phyloP scores from a whole-genome alignment of 2,888 invertebrate species.

The Octodonta nipae region DNA sequence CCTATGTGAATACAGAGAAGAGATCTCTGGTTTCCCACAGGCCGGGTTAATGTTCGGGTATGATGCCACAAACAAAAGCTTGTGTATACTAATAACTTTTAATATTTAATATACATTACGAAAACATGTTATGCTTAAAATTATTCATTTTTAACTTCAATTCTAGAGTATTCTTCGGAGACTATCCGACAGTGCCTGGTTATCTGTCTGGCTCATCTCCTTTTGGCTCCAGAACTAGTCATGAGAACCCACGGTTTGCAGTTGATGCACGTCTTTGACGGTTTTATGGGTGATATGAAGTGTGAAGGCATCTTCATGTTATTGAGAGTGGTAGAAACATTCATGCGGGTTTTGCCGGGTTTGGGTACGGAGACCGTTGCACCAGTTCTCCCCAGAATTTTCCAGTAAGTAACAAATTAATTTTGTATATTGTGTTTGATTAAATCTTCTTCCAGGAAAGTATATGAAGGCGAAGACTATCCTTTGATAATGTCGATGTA shows the following conservation, averaged over 20 bases:
- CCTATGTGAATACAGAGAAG: slow-evolving; percentile 3
- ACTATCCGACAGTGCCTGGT: slow-evolving; percentile 64
- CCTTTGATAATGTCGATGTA: slow-evolving; percentile 66
- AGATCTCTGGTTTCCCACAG: slow-evolving; percentile 2
- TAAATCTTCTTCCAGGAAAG: slow-evolving; percentile 46
- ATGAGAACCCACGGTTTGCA: slow-evolving; percentile 56
- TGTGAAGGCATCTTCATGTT: slow-evolving; percentile 60
- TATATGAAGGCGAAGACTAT: slow-evolving; percentile 55
- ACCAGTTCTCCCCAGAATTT: slow-evolving; percentile 46
- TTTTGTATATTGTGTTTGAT: neutral
- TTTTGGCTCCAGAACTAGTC: slow-evolving; percentile 67
- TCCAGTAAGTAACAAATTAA: slow-evolving; percentile 36
- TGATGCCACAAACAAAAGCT: slow-evolving; percentile 2
- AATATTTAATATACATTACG: too few species aligned
- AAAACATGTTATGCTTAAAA: too few species aligned
- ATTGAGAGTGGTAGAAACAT: slow-evolving; percentile 61
- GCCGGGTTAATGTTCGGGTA: slow-evolving; percentile 2
- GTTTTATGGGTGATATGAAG: slow-evolving; percentile 65
- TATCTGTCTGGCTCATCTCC: slow-evolving; percentile 69
- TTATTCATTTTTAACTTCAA: too few species aligned
- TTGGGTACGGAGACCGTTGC: slow-evolving; percentile 60
- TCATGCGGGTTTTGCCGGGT: slow-evolving; percentile 58
- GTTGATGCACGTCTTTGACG: slow-evolving; percentile 56
- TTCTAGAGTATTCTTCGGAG: slow-evolving; percentile 67
- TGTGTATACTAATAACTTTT: too few species aligned